Base-by-base conservation (phyloP, 2,888 invertebrate species). In the Chouioia cunea region DNA sequence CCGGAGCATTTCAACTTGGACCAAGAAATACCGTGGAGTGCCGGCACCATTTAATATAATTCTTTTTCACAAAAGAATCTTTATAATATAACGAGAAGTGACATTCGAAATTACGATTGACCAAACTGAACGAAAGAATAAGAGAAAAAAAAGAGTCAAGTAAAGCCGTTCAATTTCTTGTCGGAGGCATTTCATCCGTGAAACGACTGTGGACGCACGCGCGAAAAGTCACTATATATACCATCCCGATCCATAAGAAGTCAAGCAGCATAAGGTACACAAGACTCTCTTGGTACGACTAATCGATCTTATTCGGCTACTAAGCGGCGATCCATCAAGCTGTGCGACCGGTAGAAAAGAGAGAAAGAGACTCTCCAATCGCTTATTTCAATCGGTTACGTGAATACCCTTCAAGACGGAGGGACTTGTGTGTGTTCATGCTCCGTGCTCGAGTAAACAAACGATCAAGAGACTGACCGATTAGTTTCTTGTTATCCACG, bases 161-260 rank as follows among this genome's bases (percentile, higher is more conserved):
- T 67, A 58, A n/a, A 58, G 62, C 70, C 44, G 22, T 20, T 50
- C 16, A n/a, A 16, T n/a, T 50, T 50, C 20, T 50, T 16, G 16
- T 20, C 50, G 50, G 70, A 58, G 62, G 72, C 72, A 72, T 74
- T 74, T 74, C 71, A 75, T 73, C 75, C 77, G 78, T 77, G 75
- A 75, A 77, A 36, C 12, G 36, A 36, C 12, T 36, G 36, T 36
- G 10, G 36, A 36, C 36, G 16, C 18, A 0, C 20, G 20, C 27
- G 48, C 43, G 44, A 57, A 63, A 60, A 69, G 44, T 3, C 27
- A 56, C 18, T 12, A 12, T 1, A n/a, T n/a, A 6, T 27, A 6
- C 27, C 27, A 36, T 36, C 36, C 6, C 36, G 12, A 6, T 10
- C 4, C 36, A n/a, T n/a, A n/a, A n/a, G 4, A 36, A 36, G 36